Conservation (phyloP, 2,888 invertebrate species). For the Lepidochitona cinerea region DNA sequence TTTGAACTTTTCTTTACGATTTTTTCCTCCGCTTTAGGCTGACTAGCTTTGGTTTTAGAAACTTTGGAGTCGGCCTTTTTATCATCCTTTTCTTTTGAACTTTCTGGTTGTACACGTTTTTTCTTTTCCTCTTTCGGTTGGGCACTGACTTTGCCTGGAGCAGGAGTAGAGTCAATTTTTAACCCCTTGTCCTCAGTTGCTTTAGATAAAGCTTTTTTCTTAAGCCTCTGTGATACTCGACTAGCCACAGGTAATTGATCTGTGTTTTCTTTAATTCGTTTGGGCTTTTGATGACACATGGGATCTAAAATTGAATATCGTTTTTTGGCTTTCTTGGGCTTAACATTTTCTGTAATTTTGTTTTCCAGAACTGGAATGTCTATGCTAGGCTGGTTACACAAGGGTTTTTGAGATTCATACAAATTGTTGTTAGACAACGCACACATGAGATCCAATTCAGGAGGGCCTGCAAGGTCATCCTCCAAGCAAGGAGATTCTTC, state of each 20-base stretch:
- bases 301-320: not conserved
- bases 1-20: too few relatives aligned
- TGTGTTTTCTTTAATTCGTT: not conserved
- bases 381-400: not conserved
- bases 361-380: too few relatives aligned
- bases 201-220: not conserved
- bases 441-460: not conserved
- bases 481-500: not conserved
- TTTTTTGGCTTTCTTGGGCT: not conserved
- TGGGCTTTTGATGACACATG: not conserved
- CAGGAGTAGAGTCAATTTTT: not conserved
- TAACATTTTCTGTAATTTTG: not conserved
- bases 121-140: not conserved
- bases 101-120: too few relatives aligned
- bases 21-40: too few relatives aligned
- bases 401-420: not conserved
- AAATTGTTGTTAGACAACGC: not conserved
- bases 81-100: too few relatives aligned
- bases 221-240: not conserved
- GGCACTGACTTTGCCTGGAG: not conserved
- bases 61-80: too few relatives aligned
- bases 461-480: not conserved
- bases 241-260: not conserved
- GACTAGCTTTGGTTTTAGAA: too few relatives aligned
- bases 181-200: not conserved